Evolutionary conservation across 2,888 invertebrate species (phyloP), one percentile per base, ranked within the genome.

Genomic region (Ennomos quercinarius): DNA sequence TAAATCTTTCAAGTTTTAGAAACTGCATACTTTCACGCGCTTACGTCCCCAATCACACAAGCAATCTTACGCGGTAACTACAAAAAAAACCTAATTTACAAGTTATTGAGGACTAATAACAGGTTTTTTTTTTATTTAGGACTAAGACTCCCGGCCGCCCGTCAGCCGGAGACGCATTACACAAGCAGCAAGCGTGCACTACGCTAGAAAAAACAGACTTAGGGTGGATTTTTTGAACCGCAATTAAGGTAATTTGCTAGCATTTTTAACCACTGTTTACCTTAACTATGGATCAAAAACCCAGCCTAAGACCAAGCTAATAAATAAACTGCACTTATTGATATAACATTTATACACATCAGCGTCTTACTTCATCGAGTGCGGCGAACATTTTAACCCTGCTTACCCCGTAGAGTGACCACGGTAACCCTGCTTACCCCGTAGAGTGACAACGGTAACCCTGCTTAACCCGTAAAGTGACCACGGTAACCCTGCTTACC

Each of bases 311-410:
- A 47, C 55, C 8, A 48, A 43, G 48, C 47, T 38, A 48, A 55
- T 3, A 48, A 55, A 10, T 10, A 34, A 54, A 46, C 9, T 8
- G 17, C 36, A 10, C 35, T n/a, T 38, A 38, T 42, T 13, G 37
- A 17, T 36, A 56, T 27, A 45, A 49, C 56, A 51, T 52, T 57
- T 45, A 55, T 48, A 38, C 55, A 55, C 55, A 55, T 48, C 55
- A 55, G 55, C 47, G 43, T 55, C 35, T 35, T 55, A 2, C 51
- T 55, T 55, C 42, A 5, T 3, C n/a, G 54, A 41, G 54, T 11
- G 34, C 38, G 12, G 17, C 45, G n/a, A 35, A 46, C 10, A 1
- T 2, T 46, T 46, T 46, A 36, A 51, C 51, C 51, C 36, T 37
- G 17, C 17, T 54, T 12, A 53, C 35, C 27, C 13, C 40, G 10